Conservation (phyloP, 2,113 vertebrate species). For the Motacilla alba region DNA sequence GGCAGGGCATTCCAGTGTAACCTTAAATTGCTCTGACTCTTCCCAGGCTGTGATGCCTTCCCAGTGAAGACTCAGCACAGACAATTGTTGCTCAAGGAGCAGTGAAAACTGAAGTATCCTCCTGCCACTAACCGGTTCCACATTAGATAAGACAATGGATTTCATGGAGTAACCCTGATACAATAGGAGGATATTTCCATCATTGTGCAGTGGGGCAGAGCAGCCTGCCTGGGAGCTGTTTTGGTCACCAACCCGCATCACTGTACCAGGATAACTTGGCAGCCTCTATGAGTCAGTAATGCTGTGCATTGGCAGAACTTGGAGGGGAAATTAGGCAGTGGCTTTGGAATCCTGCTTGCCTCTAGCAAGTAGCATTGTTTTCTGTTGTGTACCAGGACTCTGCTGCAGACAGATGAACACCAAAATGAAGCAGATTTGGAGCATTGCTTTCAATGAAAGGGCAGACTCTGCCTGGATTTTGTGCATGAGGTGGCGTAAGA, state of each 20-base stretch:
- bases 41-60: not conserved
- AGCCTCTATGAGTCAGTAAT: not conserved
- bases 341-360: not conserved
- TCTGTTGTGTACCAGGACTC: not conserved
- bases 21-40: not conserved
- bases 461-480: not conserved
- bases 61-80: not conserved
- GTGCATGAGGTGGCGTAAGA: not conserved
- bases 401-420: not conserved
- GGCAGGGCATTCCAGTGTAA: not conserved
- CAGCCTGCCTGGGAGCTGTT: not conserved
- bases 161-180: not conserved
- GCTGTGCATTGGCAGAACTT: not conserved
- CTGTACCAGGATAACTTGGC: not conserved
- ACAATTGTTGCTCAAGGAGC: not conserved
- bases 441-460: rapidly evolving
- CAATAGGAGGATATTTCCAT: not conserved
- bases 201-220: not conserved
- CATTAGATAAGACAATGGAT: not conserved
- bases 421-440: not conserved
- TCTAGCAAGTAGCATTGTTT: not conserved
- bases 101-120: not conserved
- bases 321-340: not conserved
- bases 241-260: not conserved
- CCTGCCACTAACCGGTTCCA: not conserved